Evolutionary conservation across 2,888 invertebrate genomes (phyloP).

Genomic region (Zygogramma bicolorata): DNA sequence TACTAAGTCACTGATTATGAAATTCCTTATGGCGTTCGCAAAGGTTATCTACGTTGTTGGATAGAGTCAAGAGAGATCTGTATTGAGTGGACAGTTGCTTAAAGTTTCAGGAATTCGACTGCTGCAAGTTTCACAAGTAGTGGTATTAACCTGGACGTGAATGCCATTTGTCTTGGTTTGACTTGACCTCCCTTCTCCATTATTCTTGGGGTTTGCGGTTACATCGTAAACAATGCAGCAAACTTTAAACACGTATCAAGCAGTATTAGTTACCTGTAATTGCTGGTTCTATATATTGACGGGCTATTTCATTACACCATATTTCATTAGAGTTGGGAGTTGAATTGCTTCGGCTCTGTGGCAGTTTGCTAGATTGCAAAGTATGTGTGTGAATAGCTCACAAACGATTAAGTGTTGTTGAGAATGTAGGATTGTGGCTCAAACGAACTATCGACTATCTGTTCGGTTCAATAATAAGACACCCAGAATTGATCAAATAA

Average conservation of each 20-base stretch:
- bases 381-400: slow-evolving; percentile 38
- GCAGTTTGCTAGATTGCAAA: slow-evolving; percentile 49
- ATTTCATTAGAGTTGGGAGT: slow-evolving; percentile 62
- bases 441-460: background rate
- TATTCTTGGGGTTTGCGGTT: slow-evolving; percentile 66
- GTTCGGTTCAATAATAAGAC: too few relatives aligned
- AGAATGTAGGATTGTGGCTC: background rate
- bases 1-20: slow-evolving; percentile 52
- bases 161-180: slow-evolving; percentile 68
- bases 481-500: too few relatives aligned
- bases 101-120: slow-evolving; percentile 61
- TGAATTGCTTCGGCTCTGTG: slow-evolving; percentile 56
- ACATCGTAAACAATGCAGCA: slow-evolving; percentile 66
- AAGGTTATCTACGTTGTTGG: slow-evolving; percentile 51
- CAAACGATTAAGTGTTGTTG: slow-evolving; percentile 14
- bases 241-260: slow-evolving; percentile 67
- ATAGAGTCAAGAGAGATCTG: slow-evolving; percentile 45
- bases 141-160: slow-evolving; percentile 66
- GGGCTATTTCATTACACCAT: slow-evolving; percentile 64
- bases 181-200: slow-evolving; percentile 63
- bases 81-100: slow-evolving; percentile 49
- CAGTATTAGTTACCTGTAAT: slow-evolving; percentile 66
- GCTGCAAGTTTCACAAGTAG: slow-evolving; percentile 64
- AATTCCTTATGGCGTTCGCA: slow-evolving; percentile 57
- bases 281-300: slow-evolving; percentile 61